A percentile compares a stretch with the other conserved stretches of the same genome.
Evolutionary conservation across 1,140 invertebrate genomes (phyloP).

Genomic region (Berghia stephanieae): DNA sequence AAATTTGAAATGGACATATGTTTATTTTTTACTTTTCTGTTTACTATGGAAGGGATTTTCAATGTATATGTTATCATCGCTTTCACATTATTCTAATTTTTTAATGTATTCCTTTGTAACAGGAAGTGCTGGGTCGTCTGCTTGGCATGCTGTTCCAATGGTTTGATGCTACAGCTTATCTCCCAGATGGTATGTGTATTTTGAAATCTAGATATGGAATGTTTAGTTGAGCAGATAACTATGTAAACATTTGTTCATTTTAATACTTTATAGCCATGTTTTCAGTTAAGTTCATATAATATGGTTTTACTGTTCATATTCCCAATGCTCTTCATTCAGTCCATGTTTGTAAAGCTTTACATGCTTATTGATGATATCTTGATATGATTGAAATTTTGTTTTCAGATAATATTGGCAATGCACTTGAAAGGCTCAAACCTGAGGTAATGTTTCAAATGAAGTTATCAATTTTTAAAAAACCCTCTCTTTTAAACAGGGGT

Average conservation of each 20-base stretch:
- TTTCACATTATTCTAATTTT: neutral
- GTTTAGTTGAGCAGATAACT: too few species aligned
- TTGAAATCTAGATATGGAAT: too few species aligned
- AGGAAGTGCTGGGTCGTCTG: slow-evolving; percentile 88
- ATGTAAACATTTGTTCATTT: too few species aligned
- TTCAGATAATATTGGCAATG: slow-evolving; percentile 65
- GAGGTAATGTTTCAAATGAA: slow-evolving; percentile 53
- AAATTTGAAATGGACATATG: too few species aligned
- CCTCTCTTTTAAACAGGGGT: too few species aligned
- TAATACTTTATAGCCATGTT: too few species aligned
- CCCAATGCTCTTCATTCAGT: slow-evolving; percentile 50
- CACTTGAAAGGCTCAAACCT: slow-evolving; percentile 66
- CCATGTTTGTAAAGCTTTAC: slow-evolving; percentile 66
- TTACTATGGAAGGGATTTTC: too few species aligned
- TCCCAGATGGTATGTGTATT: slow-evolving; percentile 89
- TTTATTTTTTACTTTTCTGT: too few species aligned
- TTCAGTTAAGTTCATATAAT: neutral
- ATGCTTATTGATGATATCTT: too few species aligned
- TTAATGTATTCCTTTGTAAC: slow-evolving; percentile 45
- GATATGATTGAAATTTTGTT: slow-evolving; percentile 32
- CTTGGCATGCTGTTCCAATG: slow-evolving; percentile 97
- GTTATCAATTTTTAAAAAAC: too few species aligned
- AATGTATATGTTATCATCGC: neutral
- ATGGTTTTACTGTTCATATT: neutral
- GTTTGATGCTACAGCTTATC: slow-evolving; percentile 97